A percentile compares a stretch with the other conserved stretches of the same genome.
Conservation (phyloP, 1,140 invertebrate genomes). For the Cotesia chilonis region DNA sequence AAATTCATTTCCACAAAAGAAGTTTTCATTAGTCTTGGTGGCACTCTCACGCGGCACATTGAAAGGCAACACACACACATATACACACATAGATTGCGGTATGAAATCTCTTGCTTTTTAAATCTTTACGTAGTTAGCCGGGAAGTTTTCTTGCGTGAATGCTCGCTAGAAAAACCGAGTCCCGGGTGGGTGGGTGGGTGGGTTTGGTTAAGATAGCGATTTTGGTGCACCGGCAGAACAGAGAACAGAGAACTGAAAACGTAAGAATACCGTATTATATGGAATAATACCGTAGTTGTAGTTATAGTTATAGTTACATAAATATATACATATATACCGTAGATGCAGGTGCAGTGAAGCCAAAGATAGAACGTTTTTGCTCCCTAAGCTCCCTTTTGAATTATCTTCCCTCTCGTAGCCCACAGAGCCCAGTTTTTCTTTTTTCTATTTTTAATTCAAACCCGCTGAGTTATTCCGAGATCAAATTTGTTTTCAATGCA, state of each 20-base stretch:
- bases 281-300: neutral
- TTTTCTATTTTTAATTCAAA: no score
- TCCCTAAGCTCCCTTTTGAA: slow-evolving; percentile 26
- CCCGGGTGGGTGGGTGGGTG: neutral
- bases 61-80: no score
- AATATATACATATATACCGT: no score
- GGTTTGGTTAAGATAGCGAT: slow-evolving; percentile 26
- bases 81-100: neutral
- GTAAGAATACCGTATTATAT: neutral
- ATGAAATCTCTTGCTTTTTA: slow-evolving; percentile 27
- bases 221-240: slow-evolving; percentile 4
- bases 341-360: slow-evolving; percentile 12
- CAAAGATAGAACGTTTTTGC: slow-evolving; percentile 20
- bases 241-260: neutral
- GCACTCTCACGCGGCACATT: neutral
- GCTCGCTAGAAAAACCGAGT: neutral
- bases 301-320: no score
- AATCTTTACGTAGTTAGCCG: slow-evolving; percentile 26
- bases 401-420: slow-evolving; percentile 7
- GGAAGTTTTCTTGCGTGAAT: slow-evolving; percentile 23
- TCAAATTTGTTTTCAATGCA: no score
- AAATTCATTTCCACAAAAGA: slow-evolving; percentile 5
- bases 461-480: no score
- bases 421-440: neutral
- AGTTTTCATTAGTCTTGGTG: slow-evolving; percentile 24